Percentiles rank a stretch among this genome's conserved stretches.
Conservation (phyloP, 2,113 vertebrate genomes). For the Leptosomus discolor region DNA sequence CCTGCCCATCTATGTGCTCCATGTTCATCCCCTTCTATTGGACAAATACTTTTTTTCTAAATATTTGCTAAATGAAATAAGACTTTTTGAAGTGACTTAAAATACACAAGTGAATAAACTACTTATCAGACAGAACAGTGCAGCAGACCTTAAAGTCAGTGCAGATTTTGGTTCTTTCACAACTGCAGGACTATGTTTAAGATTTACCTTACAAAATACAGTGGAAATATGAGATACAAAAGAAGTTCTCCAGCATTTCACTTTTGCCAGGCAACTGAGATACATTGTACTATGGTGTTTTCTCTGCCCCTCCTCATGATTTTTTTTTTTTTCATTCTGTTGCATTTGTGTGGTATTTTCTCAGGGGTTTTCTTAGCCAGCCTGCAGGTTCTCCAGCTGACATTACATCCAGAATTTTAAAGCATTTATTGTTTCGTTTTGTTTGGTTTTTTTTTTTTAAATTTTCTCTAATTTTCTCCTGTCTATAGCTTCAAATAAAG, state of each 20-base stretch:
- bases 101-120: background rate
- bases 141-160: accelerated
- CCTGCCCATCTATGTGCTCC: background rate
- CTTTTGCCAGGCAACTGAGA: background rate
- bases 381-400: background rate
- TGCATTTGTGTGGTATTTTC: background rate
- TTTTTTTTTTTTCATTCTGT: background rate
- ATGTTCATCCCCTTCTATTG: background rate
- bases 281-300: background rate
- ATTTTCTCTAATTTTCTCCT: background rate
- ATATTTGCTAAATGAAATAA: background rate
- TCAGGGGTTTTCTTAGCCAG: background rate
- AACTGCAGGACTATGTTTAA: background rate
- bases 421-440: background rate
- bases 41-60: background rate
- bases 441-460: background rate
- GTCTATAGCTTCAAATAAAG: background rate
- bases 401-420: background rate
- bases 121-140: background rate
- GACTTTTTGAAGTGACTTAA: background rate
- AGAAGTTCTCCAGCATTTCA: background rate
- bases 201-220: background rate
- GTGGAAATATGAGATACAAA: background rate
- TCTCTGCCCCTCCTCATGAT: background rate
- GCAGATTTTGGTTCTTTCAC: background rate